Evolutionary conservation across 64 coral and sea anemone genomes (phyloP), one percentile per base, ranked within the genome.

Genomic region (Porites australiensis): DNA sequence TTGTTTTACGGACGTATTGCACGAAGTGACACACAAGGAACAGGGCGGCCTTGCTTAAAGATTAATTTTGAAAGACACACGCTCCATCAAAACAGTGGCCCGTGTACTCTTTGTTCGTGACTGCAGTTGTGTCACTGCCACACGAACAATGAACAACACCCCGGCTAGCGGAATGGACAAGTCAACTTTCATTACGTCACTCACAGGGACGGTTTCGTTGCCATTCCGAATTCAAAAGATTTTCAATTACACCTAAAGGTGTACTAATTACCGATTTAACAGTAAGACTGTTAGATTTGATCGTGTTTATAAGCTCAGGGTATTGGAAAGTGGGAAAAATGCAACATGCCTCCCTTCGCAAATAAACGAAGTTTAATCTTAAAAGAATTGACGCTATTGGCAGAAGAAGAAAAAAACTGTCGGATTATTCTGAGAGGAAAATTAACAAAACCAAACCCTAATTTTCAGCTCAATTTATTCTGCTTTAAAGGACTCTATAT

Each of bases 241-340:
- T 84, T 84, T 84, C 81, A 84, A 84, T 84, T 84, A 84, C 18
- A 84, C 23, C 45, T 63, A 84, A 84, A 84, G 18, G 62, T 22
- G 44, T 11, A 51, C 61, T 84, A 84, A 84, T 84, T 84, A 84
- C 15, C n/a, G 46, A 20, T 84, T 84, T 84, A 84, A 84, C 69
- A 68, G 65, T 84, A 69, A 84, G 63, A 84, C 62, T 84, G 62
- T 84, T 84, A 84, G 63, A n/a, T 20, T 84, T 84, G 45, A 63
- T 64, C 81, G 67, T 68, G 63, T 47, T 68, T 78, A 55, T 78
- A 55, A 78, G 75, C 73, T 76, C 45, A 76, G 47, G 73, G 6
- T 78, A 78, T 78, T 78, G 75, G 49, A 58, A 57, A 23, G 75
- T 19, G 75, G 51, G 19, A 46, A 57, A 51, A 58, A 5, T 60